phyloP scores from a whole-genome alignment of 2,888 invertebrate genomes.

The Tachina grossa region DNA sequence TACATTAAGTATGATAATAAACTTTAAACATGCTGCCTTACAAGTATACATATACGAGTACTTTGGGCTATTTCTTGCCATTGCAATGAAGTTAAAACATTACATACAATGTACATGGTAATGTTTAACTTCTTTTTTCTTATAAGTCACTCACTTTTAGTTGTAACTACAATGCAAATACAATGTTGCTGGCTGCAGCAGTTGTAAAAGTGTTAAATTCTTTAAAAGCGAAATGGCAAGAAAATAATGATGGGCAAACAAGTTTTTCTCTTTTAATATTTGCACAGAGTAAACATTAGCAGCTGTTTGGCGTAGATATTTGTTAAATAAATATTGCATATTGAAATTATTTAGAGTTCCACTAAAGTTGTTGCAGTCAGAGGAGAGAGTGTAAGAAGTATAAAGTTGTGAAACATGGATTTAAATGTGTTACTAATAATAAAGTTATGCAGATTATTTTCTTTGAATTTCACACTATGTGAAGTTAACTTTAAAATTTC shows the following conservation, averaged over 20 bases:
- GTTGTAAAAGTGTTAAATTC: conserved; percentile 64
- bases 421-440: no score
- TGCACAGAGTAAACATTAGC: conserved; percentile 46
- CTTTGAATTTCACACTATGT: no score
- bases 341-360: conserved; percentile 10
- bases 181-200: conserved; percentile 16
- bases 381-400: neutral
- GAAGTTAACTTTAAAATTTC: no score
- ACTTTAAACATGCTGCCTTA: conserved; percentile 22
- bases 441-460: no score
- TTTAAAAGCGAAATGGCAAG: conserved; percentile 16
- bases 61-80: neutral
- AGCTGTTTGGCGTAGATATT: conserved; percentile 54
- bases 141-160: neutral
- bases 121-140: neutral
- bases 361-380: neutral
- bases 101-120: neutral
- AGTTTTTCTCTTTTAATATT: conserved; percentile 44
- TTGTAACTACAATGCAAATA: conserved; percentile 40
- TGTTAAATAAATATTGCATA: conserved; percentile 40
- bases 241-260: conserved; percentile 40
- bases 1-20: conserved; percentile 1
- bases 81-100: no score
- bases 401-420: no score
- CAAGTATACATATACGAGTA: neutral